A percentile compares a stretch with the other conserved stretches of the same genome.
Conservation (phyloP, 1,140 invertebrate genomes). For the Drosophila chauvacae region DNA sequence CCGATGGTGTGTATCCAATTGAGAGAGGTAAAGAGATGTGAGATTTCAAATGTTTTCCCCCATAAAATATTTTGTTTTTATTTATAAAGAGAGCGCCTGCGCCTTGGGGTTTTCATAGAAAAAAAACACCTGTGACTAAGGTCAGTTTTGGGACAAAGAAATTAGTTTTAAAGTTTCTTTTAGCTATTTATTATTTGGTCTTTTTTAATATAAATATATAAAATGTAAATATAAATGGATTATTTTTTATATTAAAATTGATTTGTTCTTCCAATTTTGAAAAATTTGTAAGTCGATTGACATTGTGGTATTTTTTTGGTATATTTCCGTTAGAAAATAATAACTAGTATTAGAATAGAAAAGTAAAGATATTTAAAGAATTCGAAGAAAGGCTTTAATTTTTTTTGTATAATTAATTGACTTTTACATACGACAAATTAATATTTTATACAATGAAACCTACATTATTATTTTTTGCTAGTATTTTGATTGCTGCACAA, state of each 20-base stretch:
- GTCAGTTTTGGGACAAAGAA: constrained; percentile 9
- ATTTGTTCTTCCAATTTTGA: neutral
- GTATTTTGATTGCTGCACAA: neutral
- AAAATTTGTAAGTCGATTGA: neutral
- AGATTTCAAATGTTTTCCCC: constrained; percentile 1
- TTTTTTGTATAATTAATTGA: too few species aligned
- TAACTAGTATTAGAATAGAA: neutral
- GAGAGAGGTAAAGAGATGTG: constrained; percentile 20
- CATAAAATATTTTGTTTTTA: constrained; percentile 11
- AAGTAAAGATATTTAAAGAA: too few species aligned
- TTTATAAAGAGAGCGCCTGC: constrained; percentile 55
- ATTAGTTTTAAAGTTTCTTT: too few species aligned
- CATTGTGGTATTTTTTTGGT: neutral
- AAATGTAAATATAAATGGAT: neutral
- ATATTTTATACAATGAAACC: neutral
- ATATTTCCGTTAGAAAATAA: neutral
- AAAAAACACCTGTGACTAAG: constrained; percentile 38
- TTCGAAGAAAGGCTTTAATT: too few species aligned
- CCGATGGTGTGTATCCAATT: constrained; percentile 63
- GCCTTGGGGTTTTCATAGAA: constrained; percentile 2
- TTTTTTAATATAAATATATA: neutral
- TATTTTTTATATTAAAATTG: neutral
- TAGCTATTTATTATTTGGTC: neutral
- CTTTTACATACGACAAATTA: too few species aligned
- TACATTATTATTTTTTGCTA: too few species aligned